Evolutionary conservation across 2,888 invertebrate species (phyloP).

Genomic region (Linnaemya tessellans): DNA sequence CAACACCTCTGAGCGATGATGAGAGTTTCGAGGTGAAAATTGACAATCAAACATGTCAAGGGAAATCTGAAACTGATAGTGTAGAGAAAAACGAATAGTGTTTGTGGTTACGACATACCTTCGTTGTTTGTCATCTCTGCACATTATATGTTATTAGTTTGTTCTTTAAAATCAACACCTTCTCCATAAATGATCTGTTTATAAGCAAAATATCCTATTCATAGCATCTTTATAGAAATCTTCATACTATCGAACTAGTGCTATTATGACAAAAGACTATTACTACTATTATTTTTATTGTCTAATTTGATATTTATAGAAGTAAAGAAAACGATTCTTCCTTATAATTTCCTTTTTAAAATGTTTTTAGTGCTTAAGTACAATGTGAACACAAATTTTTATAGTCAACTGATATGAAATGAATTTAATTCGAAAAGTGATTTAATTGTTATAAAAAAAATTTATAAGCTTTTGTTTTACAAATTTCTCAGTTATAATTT

Average conservation of each 20-base stretch:
- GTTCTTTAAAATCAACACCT: constrained; percentile 12
- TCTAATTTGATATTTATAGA: constrained; percentile 21
- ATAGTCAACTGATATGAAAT: constrained; percentile 56
- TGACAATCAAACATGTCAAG: constrained; percentile 42
- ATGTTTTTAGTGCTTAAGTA: constrained; percentile 56
- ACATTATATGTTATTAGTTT: constrained; percentile 47
- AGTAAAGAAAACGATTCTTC: constrained; percentile 30
- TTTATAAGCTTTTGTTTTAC: constrained; percentile 46
- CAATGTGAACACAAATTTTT: constrained; percentile 52
- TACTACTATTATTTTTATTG: constrained; percentile 40
- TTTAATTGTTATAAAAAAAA: constrained; percentile 68
- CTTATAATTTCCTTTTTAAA: constrained; percentile 28
- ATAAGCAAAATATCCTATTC: constrained; percentile 44
- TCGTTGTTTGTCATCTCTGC: constrained; percentile 68
- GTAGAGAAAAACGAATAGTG: constrained; percentile 68
- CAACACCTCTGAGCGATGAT: constrained; percentile 74
- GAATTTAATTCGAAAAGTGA: constrained; percentile 71
- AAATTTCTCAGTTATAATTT: constrained; percentile 31
- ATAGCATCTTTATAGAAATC: constrained; percentile 49
- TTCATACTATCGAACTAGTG: background rate
- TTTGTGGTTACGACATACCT: constrained; percentile 71
- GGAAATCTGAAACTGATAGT: constrained; percentile 56
- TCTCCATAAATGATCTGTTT: constrained; percentile 36
- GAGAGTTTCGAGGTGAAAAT: constrained; percentile 42
- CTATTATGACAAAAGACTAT: constrained; percentile 56